Evolutionary conservation across 1,140 invertebrate genomes (phyloP), one percentile per base, ranked within the genome.

Genomic region (Potamilus streckersoni): DNA sequence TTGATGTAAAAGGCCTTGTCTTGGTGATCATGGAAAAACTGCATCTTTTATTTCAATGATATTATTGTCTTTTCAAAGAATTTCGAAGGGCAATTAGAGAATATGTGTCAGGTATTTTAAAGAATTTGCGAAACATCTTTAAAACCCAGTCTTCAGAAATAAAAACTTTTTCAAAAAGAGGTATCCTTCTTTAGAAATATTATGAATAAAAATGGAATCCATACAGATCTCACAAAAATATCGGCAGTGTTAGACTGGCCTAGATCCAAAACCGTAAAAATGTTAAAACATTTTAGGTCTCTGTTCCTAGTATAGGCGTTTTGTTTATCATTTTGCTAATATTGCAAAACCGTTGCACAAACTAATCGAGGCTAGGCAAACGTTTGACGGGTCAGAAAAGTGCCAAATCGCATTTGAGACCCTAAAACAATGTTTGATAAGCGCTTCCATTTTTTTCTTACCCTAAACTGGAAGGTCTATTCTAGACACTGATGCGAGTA

Each of bases 401-500:
- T 73, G 31, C n/a, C 3, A 73, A n/a, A 55, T 2, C 5, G 16
- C 71, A n/a, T 73, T 73, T 27, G n/a, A 66, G 6, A 55, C 49
- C 62, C 49, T 73, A 16, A 69, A 63, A 69, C 13, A 74, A 61
- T 31, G 20, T 11, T 63, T 76, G 27, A 61, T 20, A 19, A 59
- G 49, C 38, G 71, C 66, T 4, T 71, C 78, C 14, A 69, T 80
- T 23, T 23, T 80, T 17, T 63, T n/a, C 71, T 8, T 76, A 76
- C 23, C 70, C 74, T 8, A 56, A 76, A n/a, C 55, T 57, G 31
- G 20, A 70, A n/a, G 15, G 61, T 17, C 14, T 49, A 6, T 80
- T 20, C 58, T 76, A 16, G 74, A 80, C 23, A 73, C 70, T 55
- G 78, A 80, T 61, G 78, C 71, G 0, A 49, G 23, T 4, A 63